These are phyloP conservation scores for Perdita meconis DNA, from an alignment of 2,888 invertebrate species.

Conservation along the genomic window DNA sequence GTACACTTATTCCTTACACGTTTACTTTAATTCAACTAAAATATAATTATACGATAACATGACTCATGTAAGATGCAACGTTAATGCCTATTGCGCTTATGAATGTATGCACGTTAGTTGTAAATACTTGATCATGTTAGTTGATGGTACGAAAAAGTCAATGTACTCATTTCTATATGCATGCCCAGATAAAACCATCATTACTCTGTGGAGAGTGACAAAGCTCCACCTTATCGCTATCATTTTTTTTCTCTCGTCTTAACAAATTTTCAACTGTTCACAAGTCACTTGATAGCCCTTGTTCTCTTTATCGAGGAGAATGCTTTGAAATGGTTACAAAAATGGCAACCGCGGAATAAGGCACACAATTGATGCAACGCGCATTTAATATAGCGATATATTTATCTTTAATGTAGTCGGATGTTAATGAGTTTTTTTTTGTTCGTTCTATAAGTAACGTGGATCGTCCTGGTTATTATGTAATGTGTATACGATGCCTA, in stretches of 20 bases:
- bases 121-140: slow-evolving; percentile 56
- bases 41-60: slow-evolving; percentile 81
- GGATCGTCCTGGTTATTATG: slow-evolving; percentile 62
- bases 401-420: slow-evolving; percentile 65
- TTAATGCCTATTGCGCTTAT: slow-evolving; percentile 65
- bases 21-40: slow-evolving; percentile 81
- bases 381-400: slow-evolving; percentile 77
- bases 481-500: slow-evolving; percentile 52
- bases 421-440: slow-evolving; percentile 63
- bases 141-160: slow-evolving; percentile 67
- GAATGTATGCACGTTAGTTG: slow-evolving; percentile 66
- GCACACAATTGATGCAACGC: slow-evolving; percentile 84
- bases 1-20: slow-evolving; percentile 82
- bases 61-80: slow-evolving; percentile 77
- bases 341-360: slow-evolving; percentile 84
- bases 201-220: slow-evolving; percentile 19
- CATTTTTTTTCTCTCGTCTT: slow-evolving; percentile 28
- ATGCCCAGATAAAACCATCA: slow-evolving; percentile 66
- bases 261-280: slow-evolving; percentile 58
- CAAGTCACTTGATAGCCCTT: slow-evolving; percentile 46
- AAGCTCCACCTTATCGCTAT: slow-evolving; percentile 43
- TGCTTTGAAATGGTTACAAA: slow-evolving; percentile 80
- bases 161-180: slow-evolving; percentile 62
- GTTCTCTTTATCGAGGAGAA: slow-evolving; percentile 67
- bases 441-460: slow-evolving; percentile 58